Percentiles rank a stretch among this genome's conserved stretches.
Evolutionary conservation across 2,888 invertebrate species (phyloP).

Genomic region (Coenonympha glycerion): DNA sequence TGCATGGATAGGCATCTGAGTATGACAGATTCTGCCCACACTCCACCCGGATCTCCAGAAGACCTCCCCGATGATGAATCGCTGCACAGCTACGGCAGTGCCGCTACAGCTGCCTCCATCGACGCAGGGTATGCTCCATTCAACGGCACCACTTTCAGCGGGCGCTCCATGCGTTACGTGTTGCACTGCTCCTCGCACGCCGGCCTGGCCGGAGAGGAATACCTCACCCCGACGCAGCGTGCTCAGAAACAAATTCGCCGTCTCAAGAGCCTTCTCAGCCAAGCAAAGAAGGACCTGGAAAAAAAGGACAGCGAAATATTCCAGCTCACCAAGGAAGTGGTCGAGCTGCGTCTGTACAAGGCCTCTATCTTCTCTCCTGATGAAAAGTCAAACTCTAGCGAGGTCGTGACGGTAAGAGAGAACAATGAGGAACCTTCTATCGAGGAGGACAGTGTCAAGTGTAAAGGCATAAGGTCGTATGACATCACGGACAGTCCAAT

Average conservation of each 20-base stretch:
- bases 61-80: slow-evolving; percentile 85
- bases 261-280: slow-evolving; percentile 81
- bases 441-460: slow-evolving; percentile 53
- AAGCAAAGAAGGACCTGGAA: slow-evolving; percentile 85
- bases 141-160: slow-evolving; percentile 82
- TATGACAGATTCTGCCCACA: slow-evolving; percentile 71
- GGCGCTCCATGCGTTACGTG: slow-evolving; percentile 84
- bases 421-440: slow-evolving; percentile 70
- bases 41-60: slow-evolving; percentile 79
- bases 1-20: slow-evolving; percentile 55
- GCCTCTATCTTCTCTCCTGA: slow-evolving; percentile 86
- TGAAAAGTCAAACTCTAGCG: slow-evolving; percentile 86
- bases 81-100: slow-evolving; percentile 85
- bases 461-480: slow-evolving; percentile 63
- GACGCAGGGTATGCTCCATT: slow-evolving; percentile 89
- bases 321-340: slow-evolving; percentile 84
- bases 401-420: slow-evolving; percentile 83
- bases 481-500: slow-evolving; percentile 69
- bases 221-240: slow-evolving; percentile 91
- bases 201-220: slow-evolving; percentile 85
- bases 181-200: slow-evolving; percentile 89
- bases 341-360: slow-evolving; percentile 86
- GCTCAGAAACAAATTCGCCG: slow-evolving; percentile 87
- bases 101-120: slow-evolving; percentile 86
- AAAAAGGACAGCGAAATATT: slow-evolving; percentile 89